Evolutionary conservation across 2,888 invertebrate genomes (phyloP), one percentile per base, ranked within the genome.

Genomic region (Heliconius charithonia): DNA sequence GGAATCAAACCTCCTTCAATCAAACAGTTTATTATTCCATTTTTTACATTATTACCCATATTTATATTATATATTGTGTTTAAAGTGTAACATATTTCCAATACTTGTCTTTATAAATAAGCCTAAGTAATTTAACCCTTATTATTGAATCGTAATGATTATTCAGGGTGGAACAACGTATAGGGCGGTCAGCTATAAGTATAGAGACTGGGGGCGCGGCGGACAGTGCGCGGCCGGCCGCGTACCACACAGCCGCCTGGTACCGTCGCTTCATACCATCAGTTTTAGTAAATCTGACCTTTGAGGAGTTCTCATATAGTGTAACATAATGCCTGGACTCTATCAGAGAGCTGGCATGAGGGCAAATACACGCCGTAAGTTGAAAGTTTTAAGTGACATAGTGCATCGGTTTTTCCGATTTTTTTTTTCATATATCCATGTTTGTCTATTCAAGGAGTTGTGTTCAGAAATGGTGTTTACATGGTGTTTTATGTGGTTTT

Each of bases 221-320:
- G 93, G 93, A 89, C 94, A 94, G 94, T 94, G 89, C 88, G 89
- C 93, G 91, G 89, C 89, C 92, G 91, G 91, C 91, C 91, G 93
- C 89, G 91, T 90, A 89, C 89, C 89, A 89, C 88, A 88, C 89
- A 90, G 90, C 92, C 86, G 92, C 89, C 92, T 91, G 93, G 89
- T 88, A 90, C 92, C 88, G 89, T 84, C 86, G 87, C 85, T 84
- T 84, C 87, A 85, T 56, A 27, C 78, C 89, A 86, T 85, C 16
- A 7, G 37, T 25, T 37, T n/a, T 89, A 90, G 91, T 89, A 88
- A 90, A 89, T 89, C 88, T 89, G 89, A 90, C 89, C 89, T 89
- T 89, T 85, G 85, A 82, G 79, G 82, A 81, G 51, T 51, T 51
- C 59, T n/a, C 22, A 3, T 81, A 83, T 85, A 83, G 76, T 70